Conservation (phyloP, 1,140 invertebrate genomes). For the Papilio machaon region DNA sequence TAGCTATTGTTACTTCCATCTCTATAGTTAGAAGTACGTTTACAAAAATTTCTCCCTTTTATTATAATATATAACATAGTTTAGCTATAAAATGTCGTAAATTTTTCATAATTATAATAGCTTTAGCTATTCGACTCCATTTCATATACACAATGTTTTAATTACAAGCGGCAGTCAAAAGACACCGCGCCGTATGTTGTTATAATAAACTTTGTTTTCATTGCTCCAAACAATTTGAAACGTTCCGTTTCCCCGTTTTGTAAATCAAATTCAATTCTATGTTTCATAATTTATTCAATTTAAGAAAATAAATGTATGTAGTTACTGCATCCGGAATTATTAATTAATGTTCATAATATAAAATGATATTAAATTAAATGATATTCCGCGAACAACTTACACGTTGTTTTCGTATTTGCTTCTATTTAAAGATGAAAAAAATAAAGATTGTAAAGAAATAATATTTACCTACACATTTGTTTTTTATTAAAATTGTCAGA, state of each 20-base stretch:
- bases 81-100: neutral
- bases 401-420: neutral
- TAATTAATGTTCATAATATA: neutral
- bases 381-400: neutral
- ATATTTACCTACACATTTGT: neutral
- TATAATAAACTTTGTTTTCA: slow-evolving; percentile 24
- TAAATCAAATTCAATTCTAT: neutral
- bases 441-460: too few relatives aligned
- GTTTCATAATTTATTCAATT: neutral
- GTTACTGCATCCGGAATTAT: neutral
- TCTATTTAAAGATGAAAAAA: neutral
- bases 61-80: neutral
- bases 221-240: neutral
- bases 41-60: neutral
- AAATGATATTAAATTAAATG: too few relatives aligned
- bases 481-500: neutral
- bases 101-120: neutral
- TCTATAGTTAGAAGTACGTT: neutral
- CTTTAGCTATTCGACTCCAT: slow-evolving; percentile 11
- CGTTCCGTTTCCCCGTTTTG: neutral
- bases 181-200: slow-evolving; percentile 15
- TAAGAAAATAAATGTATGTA: neutral
- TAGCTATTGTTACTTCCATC: neutral
- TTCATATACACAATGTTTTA: slow-evolving; percentile 18
- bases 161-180: slow-evolving; percentile 12